Conservation (phyloP, 2,888 invertebrate genomes). For the Antitype chi region DNA sequence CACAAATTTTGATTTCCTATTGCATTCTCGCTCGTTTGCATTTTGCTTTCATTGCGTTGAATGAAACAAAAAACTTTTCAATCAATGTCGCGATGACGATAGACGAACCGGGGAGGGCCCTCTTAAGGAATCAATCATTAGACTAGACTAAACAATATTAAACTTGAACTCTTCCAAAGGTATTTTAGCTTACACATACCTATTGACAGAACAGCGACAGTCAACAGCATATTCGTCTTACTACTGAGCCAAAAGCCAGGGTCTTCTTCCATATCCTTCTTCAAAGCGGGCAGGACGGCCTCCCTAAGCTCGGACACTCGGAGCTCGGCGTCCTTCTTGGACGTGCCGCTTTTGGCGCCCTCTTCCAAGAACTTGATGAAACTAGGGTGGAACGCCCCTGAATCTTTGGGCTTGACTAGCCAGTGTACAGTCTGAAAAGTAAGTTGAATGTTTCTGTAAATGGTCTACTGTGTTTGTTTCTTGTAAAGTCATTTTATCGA, state of each 20-base stretch:
- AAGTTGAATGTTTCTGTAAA: constrained; percentile 4
- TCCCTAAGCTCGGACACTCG: constrained; percentile 93
- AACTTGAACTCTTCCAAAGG: not conserved
- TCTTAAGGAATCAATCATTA: no score
- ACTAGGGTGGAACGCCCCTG: constrained; percentile 95
- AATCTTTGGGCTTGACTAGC: constrained; percentile 95
- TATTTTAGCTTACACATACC: constrained; percentile 79
- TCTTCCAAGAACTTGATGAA: constrained; percentile 93
- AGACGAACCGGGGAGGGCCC: no score
- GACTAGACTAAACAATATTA: no score
- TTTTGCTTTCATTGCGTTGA: no score
- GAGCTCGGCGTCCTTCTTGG: constrained; percentile 93
- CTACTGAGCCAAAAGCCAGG: constrained; percentile 93
- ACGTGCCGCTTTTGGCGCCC: constrained; percentile 93
- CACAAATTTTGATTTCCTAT: no score
- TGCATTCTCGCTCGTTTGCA: no score
- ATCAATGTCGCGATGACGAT: no score
- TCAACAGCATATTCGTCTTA: constrained; percentile 92
- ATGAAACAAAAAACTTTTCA: no score
- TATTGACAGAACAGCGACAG: constrained; percentile 93
- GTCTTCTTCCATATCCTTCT: constrained; percentile 90
- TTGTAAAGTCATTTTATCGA: not conserved
- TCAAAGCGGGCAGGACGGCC: constrained; percentile 91
- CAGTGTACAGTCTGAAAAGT: constrained; percentile 93
- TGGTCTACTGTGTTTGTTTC: not conserved